These are phyloP conservation scores for Acestrorhynchus altus DNA, from an alignment of 2,797 vertebrate species.

Conservation along the genomic window DNA sequence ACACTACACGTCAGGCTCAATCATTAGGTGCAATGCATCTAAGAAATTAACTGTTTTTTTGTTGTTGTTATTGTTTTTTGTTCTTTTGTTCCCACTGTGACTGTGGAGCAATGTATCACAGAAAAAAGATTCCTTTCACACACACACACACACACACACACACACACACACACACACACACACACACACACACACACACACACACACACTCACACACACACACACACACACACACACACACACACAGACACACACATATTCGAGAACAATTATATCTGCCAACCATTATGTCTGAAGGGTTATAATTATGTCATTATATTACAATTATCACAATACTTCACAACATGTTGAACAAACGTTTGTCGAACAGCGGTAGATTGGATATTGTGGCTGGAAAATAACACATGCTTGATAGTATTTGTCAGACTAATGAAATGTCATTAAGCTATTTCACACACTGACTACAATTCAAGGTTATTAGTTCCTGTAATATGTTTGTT, in stretches of 20 bases:
- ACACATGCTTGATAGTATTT: constrained; percentile 17
- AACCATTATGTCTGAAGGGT: neutral
- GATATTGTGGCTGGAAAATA: constrained; percentile 2
- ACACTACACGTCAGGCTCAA: too few species aligned
- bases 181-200: too few species aligned
- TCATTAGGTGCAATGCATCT: too few species aligned
- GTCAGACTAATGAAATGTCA: constrained; percentile 12
- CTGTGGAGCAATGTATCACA: too few species aligned
- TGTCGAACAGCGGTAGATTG: neutral
- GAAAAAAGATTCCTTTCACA: too few species aligned
- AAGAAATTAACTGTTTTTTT: too few species aligned
- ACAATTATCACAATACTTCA: constrained; percentile 5
- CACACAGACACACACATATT: neutral
- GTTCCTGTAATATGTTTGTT: neutral
- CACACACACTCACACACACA: too few species aligned
- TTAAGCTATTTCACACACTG: neutral
- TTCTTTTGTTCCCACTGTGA: too few species aligned
- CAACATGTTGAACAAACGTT: constrained; percentile 15
- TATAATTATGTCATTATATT: constrained; percentile 15
- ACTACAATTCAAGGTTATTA: neutral
- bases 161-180: too few species aligned
- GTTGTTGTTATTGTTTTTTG: too few species aligned
- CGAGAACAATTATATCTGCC: neutral
- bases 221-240: constrained; percentile 10
- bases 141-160: too few species aligned